A percentile compares a stretch with the other conserved stretches of the same genome.
Conservation (phyloP, 2,888 invertebrate species). For the Polyommatus icarus region DNA sequence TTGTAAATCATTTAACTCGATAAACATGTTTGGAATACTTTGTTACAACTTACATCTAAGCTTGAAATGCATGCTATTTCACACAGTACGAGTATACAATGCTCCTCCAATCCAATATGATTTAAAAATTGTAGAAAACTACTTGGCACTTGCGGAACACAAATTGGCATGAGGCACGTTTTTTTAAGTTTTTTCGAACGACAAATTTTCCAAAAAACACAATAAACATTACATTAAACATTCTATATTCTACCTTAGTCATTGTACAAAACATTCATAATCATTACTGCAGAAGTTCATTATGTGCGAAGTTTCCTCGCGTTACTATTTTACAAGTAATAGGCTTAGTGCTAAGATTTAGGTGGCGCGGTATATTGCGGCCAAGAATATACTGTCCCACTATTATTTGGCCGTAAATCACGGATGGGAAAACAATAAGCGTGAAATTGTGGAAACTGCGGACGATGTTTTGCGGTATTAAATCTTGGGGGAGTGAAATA, state of each 20-base stretch:
- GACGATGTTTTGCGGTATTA: conserved; percentile 73
- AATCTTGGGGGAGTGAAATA: conserved; percentile 79
- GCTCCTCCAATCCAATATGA: background rate
- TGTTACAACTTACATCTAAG: background rate
- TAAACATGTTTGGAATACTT: background rate
- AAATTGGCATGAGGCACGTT: no score
- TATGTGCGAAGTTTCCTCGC: conserved; percentile 7
- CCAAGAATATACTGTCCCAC: conserved; percentile 74
- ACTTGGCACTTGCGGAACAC: background rate
- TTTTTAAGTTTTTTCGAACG: no score
- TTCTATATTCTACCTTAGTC: background rate
- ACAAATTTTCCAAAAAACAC: no score
- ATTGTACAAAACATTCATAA: background rate
- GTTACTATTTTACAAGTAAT: conserved; percentile 49
- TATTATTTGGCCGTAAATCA: conserved; percentile 77
- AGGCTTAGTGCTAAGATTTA: conserved; percentile 77
- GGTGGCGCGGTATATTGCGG: conserved; percentile 79
- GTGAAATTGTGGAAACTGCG: conserved; percentile 81
- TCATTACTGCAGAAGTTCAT: background rate
- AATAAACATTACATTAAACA: no score
- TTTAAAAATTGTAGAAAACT: background rate
- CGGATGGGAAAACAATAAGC: conserved; percentile 81
- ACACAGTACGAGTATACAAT: background rate
- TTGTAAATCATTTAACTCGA: background rate
- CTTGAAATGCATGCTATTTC: background rate